Base-by-base conservation (phyloP, 2,888 invertebrate species). In the Zaprionus lineosus region DNA sequence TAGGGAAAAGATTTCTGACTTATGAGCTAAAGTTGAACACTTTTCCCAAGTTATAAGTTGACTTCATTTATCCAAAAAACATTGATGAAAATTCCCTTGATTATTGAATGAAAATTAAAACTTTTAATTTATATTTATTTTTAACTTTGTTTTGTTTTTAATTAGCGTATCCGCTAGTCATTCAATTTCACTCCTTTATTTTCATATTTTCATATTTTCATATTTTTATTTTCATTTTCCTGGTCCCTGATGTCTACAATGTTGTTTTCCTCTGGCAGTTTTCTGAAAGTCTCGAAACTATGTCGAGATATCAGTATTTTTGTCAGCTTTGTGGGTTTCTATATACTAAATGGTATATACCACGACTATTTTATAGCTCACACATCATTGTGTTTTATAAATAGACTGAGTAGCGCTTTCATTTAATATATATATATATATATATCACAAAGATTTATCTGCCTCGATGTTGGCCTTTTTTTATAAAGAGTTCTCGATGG, bases 311-410 rank as follows among this genome's bases (percentile, higher is more conserved):
- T 48, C 41, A 44, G 31, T 31, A 21, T 50, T 50, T 57, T 51
- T 37, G 46, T 26, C 14, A 44, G 16, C 28, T 14, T 46, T 21
- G 41, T 39, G 59, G 28, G 51, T 26, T 46, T 55, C 33, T n/a
- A 33, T 24, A 18, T 47, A 51, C 33, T 34, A n/a, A n/a, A n/a
- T n/a, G n/a, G n/a, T n/a, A n/a, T n/a, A n/a, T n/a, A n/a, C n/a
- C n/a, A n/a, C n/a, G 29, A 16, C n/a, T 36, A 12, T 71, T 58
- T 43, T 51, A 43, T 57, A 44, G 66, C 58, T 84, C 36, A 41
- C 67, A 77, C 67, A 74, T 70, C 43, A 52, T 63, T 66, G 48
- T 43, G 46, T 70, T 50, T 64, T 78, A 66, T 60, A 74, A 70
- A 84, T 83, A 75, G 37, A 39, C 43, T 33, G 16, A 6, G 4